These are phyloP conservation scores for Mythimna impura DNA, from an alignment of 2,888 invertebrate species.

Conservation along the genomic window DNA sequence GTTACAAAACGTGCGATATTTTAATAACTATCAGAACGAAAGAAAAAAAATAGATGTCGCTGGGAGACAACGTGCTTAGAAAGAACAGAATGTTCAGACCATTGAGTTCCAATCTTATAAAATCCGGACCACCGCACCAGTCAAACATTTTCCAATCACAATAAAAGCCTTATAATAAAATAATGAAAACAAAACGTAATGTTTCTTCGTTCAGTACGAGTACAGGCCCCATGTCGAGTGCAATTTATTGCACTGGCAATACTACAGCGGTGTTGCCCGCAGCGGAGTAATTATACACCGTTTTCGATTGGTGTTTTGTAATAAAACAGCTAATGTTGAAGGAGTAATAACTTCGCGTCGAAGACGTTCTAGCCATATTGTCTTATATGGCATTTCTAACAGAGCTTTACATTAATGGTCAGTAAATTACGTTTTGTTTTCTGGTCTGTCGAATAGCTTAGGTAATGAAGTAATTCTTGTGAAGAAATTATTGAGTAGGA, in stretches of 20 bases:
- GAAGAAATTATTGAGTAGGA: neutral
- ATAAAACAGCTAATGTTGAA: constrained; percentile 42
- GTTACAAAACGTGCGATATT: no score
- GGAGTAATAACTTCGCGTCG: constrained; percentile 19
- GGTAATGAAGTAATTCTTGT: constrained; percentile 8
- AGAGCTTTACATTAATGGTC: neutral
- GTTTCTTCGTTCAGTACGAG: constrained; percentile 43
- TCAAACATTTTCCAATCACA: constrained; percentile 14
- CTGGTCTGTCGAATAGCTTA: neutral
- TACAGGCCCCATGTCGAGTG: constrained; percentile 56
- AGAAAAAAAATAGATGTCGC: neutral
- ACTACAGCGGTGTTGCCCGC: constrained; percentile 38
- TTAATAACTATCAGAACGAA: neutral
- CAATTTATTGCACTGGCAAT: constrained; percentile 58
- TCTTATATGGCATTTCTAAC: constrained; percentile 18
- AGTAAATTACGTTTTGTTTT: constrained; percentile 4
- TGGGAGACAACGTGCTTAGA: neutral
- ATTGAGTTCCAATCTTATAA: neutral
- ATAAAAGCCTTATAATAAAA: constrained; percentile 20
- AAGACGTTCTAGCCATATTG: constrained; percentile 18
- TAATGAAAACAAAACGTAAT: constrained; percentile 25
- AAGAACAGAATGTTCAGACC: neutral
- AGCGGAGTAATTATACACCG: constrained; percentile 53
- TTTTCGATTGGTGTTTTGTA: constrained; percentile 48
- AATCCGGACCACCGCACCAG: constrained; percentile 18